These are phyloP conservation scores for Drosophila infuscata DNA, from an alignment of 2,888 invertebrate species.

Conservation along the genomic window DNA sequence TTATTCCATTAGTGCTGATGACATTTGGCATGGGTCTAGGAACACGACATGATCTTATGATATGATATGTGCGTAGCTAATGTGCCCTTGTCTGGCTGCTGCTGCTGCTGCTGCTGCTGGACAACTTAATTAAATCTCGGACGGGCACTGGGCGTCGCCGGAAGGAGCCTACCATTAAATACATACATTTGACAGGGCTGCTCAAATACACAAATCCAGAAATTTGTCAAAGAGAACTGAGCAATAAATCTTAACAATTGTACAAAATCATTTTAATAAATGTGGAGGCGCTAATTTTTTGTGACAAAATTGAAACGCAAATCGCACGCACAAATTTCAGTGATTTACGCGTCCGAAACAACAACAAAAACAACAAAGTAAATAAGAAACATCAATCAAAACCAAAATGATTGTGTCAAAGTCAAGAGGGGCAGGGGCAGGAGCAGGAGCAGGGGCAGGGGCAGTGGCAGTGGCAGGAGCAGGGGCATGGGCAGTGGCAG, in stretches of 20 bases:
- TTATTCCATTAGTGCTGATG: conserved; percentile 80
- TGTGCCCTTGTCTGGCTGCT: conserved; percentile 41
- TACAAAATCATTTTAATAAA: conserved; percentile 41
- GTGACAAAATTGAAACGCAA: conserved; percentile 57
- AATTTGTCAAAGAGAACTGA: conserved; percentile 50
- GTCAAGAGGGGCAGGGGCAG: background rate
- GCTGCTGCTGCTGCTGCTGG: conserved; percentile 36
- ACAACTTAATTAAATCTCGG: conserved; percentile 36
- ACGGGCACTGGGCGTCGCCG: conserved; percentile 7
- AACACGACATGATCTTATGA: conserved; percentile 34
- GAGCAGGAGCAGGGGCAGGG: background rate
- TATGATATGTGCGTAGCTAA: conserved; percentile 60
- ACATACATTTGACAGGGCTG: background rate
- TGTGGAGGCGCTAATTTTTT: conserved; percentile 39
- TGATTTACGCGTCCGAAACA: conserved; percentile 56
- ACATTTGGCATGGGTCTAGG: conserved; percentile 58
- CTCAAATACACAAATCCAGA: conserved; percentile 10
- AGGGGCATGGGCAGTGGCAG: background rate
- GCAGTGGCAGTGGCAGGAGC: background rate
- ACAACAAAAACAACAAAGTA: conserved; percentile 30
- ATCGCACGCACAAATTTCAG: conserved; percentile 59
- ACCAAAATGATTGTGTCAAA: conserved; percentile 32
- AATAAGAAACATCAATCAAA: conserved; percentile 65
- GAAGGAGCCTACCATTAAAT: background rate
- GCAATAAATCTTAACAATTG: conserved; percentile 39